Conservation (phyloP, 2,113 vertebrate genomes). For the Telmatochromis sp. region DNA sequence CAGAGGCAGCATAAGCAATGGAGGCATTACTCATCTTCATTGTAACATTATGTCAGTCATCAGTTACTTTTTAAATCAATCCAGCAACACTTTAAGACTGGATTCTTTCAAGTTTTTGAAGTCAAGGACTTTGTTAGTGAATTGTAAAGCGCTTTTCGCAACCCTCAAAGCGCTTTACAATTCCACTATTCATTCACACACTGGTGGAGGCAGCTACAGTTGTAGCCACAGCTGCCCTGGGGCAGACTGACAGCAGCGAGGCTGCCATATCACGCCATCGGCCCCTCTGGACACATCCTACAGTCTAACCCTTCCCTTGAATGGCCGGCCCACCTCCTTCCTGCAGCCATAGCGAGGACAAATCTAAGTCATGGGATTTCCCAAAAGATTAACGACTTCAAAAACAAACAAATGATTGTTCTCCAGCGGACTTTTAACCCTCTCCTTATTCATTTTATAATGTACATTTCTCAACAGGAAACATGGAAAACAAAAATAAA, state of each 20-base stretch:
- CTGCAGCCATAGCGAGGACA: constrained; percentile 32
- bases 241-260: not conserved
- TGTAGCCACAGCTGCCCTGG: not conserved
- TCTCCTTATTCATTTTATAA: not conserved
- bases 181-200: not conserved
- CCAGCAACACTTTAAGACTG: not conserved
- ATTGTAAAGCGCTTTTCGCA: not conserved
- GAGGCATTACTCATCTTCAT: constrained; percentile 7
- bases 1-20: not conserved
- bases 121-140: not conserved
- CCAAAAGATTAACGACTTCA: constrained; percentile 50
- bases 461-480: not conserved
- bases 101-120: not conserved
- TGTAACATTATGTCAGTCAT: not conserved
- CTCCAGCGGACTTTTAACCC: not conserved
- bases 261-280: not conserved
- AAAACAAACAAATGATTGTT: constrained; percentile 65
- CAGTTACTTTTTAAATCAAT: not conserved
- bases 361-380: constrained; percentile 71
- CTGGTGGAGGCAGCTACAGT: rapidly evolving
- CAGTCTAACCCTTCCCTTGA: not conserved
- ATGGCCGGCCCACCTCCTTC: not conserved
- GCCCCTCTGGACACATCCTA: not conserved
- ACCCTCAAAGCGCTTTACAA: not conserved
- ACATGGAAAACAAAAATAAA: not conserved